Conservation (phyloP, 35 echinoderm and acorn worm species). For the Heliocidaris erythrogramma region DNA sequence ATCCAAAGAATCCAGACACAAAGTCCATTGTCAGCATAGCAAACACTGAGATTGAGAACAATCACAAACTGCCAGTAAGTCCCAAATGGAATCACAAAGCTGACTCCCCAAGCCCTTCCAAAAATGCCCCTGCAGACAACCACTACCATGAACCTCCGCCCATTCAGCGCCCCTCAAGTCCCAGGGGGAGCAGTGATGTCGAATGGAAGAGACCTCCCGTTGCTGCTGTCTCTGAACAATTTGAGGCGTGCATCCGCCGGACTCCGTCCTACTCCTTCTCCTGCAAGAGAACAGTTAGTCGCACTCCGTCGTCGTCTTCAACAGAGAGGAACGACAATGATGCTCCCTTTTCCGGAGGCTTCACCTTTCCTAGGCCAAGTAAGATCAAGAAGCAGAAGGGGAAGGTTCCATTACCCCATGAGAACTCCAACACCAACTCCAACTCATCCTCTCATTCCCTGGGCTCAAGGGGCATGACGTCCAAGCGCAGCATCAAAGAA, state of each 20-base stretch:
- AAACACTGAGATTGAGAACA: not conserved
- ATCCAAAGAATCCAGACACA: not conserved
- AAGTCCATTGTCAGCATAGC: not conserved
- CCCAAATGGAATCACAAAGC: slow-evolving; percentile 23
- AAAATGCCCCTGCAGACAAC: not conserved
- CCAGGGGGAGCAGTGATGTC: slow-evolving; percentile 26
- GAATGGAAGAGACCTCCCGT: slow-evolving; percentile 42
- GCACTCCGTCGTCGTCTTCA: not conserved
- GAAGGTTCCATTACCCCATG: not conserved
- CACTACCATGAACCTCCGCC: slow-evolving; percentile 20
- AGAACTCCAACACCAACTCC: not conserved
- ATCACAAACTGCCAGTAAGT: slow-evolving; percentile 23
- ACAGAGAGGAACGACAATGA: slow-evolving; percentile 22
- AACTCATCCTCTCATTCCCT: not conserved
- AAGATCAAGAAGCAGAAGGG: slow-evolving; percentile 45
- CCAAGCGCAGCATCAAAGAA: slow-evolving; percentile 43
- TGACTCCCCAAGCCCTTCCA: not conserved
- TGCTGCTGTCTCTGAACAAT: slow-evolving; percentile 30
- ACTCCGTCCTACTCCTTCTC: slow-evolving; percentile 42
- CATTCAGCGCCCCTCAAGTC: slow-evolving; percentile 33
- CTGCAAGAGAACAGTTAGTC: not conserved
- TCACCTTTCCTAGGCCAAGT: slow-evolving; percentile 38
- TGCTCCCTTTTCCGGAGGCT: not conserved
- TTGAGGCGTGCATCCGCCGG: slow-evolving; percentile 28
- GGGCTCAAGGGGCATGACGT: not conserved